Evolutionary conservation across 2,797 vertebrate genomes (phyloP), one percentile per base, ranked within the genome.

Genomic region (Anabas testudineus): DNA sequence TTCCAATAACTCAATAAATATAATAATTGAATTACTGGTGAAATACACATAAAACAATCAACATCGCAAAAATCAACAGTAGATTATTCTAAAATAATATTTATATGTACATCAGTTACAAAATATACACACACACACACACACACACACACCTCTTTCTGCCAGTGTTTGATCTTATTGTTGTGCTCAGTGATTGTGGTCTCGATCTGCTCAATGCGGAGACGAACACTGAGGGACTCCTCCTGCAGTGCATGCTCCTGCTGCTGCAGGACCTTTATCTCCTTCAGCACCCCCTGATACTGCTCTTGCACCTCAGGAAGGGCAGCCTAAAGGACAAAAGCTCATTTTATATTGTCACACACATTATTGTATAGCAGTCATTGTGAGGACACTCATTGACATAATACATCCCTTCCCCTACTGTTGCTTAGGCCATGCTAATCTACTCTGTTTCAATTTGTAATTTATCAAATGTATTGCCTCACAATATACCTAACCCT

Each of bases 151-250:
- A 97, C 98, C 96, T 99, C 96, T 88, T 95, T 98, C 51, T 97
- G 95, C 96, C 97, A 99, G 78, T 98, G 94, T 88, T 96, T 97
- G 59, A 98, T 89, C 90, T 98, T 98, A 53, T 91, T 93, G 79
- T 95, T 95, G 87, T 96, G 94, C 62, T 98, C 94, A 0, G 91
- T 68, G 84, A 98, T 94, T 70, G 90, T 94, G 46, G 93, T 86
- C 13, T 97, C 94, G 0, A 97, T 93, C 72, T 99, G 96, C 72
- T 99, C 96, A 3, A 98, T 91, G 81, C 95, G 95, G 65, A 99
- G 93, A 36, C 95, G 95, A 47, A 99, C 92, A 15, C 87, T 95
- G 16, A 99, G 94, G n/a, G 95, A 96, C 76, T 97, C 96, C 76
- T 95, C 96, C 69, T 97, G 96, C 77, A 99, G 93, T 0, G 80